Conservation (phyloP, 1,140 invertebrate genomes). For the Gryon sp. region DNA sequence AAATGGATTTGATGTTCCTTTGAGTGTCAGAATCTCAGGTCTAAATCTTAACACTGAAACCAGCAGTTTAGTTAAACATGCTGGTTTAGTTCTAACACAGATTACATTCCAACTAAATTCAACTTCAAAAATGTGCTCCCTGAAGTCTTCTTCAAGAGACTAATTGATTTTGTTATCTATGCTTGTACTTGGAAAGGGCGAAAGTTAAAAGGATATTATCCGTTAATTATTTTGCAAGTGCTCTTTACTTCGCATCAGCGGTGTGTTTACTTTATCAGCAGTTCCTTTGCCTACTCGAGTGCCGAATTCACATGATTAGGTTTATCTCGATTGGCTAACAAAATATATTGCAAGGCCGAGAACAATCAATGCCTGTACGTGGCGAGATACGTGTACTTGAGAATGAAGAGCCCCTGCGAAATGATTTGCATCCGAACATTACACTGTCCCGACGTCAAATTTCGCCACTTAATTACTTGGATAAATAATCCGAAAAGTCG, state of each 20-base stretch:
- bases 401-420: neutral
- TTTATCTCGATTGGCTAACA: conserved; percentile 47
- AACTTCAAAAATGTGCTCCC: too few species aligned
- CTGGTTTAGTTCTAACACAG: too few species aligned
- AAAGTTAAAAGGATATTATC: neutral
- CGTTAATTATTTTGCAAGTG: conserved; percentile 12
- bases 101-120: too few species aligned
- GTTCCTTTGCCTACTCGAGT: conserved; percentile 17
- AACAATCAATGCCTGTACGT: conserved; percentile 59
- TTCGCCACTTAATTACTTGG: conserved; percentile 25
- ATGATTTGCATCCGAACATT: conserved; percentile 26
- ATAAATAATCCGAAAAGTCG: conserved; percentile 25
- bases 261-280: conserved; percentile 13
- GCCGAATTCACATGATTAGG: conserved; percentile 48
- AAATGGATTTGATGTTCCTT: too few species aligned
- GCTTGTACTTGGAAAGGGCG: too few species aligned
- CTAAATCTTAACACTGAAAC: too few species aligned
- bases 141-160: too few species aligned
- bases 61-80: too few species aligned
- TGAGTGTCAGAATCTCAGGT: too few species aligned
- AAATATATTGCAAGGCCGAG: conserved; percentile 46
- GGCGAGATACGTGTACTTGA: too few species aligned
- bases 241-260: conserved; percentile 12
- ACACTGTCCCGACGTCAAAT: neutral
- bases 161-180: too few species aligned